Conservation (phyloP, 2,113 vertebrate genomes). For the Tympanuchus pallidicinctus region DNA sequence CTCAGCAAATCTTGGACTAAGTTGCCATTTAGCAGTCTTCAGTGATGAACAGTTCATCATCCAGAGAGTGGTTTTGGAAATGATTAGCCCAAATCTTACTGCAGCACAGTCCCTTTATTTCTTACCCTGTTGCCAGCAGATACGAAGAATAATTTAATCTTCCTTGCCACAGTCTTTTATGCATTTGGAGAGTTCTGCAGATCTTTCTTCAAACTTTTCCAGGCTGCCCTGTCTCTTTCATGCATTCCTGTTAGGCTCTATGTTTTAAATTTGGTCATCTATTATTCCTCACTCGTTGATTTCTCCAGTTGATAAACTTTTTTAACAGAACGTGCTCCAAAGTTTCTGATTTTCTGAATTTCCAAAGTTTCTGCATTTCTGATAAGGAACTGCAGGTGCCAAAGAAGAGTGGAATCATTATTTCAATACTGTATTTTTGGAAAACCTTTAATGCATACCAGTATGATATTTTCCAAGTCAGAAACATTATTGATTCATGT, state of each 20-base stretch:
- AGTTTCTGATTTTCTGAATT: not conserved
- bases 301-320: not conserved
- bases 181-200: not conserved
- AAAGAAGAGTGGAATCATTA: not conserved
- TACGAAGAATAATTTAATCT: not conserved
- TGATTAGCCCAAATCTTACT: not conserved
- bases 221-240: not conserved
- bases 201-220: not conserved
- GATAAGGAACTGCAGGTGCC: not conserved
- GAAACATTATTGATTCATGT: not conserved
- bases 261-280: not conserved
- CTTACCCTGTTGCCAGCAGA: not conserved
- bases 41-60: not conserved
- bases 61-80: not conserved
- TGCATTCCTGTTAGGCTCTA: not conserved
- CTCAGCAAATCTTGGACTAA: not conserved
- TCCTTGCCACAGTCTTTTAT: not conserved
- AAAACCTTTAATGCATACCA: not conserved
- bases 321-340: not conserved
- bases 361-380: not conserved
- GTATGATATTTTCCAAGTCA: not conserved
- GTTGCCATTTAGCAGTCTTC: not conserved
- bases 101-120: not conserved
- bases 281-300: not conserved
- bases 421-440: not conserved